These are phyloP conservation scores for Bolinopsis microptera DNA, from an alignment of 37 sponge, comb jelly and placozoan species.

Conservation along the genomic window DNA sequence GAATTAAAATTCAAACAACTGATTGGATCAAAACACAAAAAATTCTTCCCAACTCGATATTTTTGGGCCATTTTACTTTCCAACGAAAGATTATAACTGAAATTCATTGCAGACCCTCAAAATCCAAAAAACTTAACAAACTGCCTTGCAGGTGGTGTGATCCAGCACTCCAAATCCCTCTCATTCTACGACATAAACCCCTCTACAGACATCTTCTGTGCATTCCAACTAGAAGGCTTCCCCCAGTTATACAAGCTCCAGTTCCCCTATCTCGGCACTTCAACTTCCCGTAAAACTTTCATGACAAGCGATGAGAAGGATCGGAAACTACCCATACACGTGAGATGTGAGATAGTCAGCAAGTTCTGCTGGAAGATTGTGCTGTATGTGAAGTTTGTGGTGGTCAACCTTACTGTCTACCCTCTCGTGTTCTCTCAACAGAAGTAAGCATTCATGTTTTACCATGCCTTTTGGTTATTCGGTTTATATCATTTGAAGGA, in stretches of 20 bases:
- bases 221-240: slow-evolving; percentile 47
- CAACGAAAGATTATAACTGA: too few species aligned
- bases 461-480: background rate
- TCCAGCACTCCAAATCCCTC: background rate
- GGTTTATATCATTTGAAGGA: background rate
- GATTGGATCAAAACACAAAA: too few species aligned
- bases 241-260: background rate
- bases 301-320: background rate
- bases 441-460: background rate
- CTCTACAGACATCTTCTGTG: background rate
- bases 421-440: slow-evolving; percentile 14
- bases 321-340: slow-evolving; percentile 19
- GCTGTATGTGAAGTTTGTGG: slow-evolving; percentile 1
- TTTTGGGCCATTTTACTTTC: too few species aligned
- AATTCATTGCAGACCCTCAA: too few species aligned
- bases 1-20: too few species aligned
- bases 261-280: slow-evolving; percentile 7
- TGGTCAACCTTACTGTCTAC: slow-evolving; percentile 34
- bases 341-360: slow-evolving; percentile 6
- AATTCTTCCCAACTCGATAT: too few species aligned
- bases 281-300: slow-evolving; percentile 17
- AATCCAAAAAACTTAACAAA: background rate
- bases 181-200: slow-evolving; percentile 15
- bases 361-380: background rate
- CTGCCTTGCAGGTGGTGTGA: background rate